These are phyloP conservation scores for Cydia pomonella DNA, from an alignment of 1,140 invertebrate species.

Conservation along the genomic window DNA sequence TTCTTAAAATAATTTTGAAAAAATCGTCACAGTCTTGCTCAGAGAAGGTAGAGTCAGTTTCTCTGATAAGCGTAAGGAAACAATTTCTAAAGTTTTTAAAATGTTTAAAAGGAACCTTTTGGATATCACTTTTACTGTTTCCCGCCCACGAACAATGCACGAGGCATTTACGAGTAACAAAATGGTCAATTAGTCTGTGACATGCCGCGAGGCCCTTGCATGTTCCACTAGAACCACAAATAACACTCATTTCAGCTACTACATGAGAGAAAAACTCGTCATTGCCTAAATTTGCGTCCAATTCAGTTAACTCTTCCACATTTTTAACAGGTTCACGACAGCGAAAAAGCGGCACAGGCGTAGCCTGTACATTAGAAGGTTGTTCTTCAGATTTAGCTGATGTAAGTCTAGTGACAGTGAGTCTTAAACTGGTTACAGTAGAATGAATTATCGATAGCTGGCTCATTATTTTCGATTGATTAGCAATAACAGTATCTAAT, in stretches of 20 bases:
- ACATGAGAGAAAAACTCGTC: slow-evolving; percentile 7
- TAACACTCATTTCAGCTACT: slow-evolving; percentile 10
- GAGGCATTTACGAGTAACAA: background rate
- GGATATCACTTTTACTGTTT: background rate
- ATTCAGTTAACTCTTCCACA: background rate
- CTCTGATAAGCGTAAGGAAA: slow-evolving; percentile 10
- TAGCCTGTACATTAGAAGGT: background rate
- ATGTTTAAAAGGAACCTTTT: slow-evolving; percentile 1
- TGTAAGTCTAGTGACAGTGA: background rate
- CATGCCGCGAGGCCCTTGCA: background rate
- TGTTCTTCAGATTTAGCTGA: background rate
- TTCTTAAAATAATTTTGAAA: background rate
- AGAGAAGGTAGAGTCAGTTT: slow-evolving; percentile 9
- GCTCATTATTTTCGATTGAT: slow-evolving; percentile 17
- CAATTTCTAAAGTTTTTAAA: slow-evolving; percentile 9
- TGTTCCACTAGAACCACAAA: slow-evolving; percentile 2
- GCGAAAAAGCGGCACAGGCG: background rate
- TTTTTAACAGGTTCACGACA: slow-evolving; percentile 11
- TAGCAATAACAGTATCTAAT: background rate
- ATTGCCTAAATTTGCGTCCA: slow-evolving; percentile 13
- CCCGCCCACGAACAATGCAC: slow-evolving; percentile 10
- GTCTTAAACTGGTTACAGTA: background rate
- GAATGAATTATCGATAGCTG: background rate
- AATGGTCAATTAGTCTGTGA: background rate
- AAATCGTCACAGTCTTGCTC: slow-evolving; percentile 1